phyloP scores from a whole-genome alignment of 2,113 vertebrate genomes.

The Eolophus roseicapilla region DNA sequence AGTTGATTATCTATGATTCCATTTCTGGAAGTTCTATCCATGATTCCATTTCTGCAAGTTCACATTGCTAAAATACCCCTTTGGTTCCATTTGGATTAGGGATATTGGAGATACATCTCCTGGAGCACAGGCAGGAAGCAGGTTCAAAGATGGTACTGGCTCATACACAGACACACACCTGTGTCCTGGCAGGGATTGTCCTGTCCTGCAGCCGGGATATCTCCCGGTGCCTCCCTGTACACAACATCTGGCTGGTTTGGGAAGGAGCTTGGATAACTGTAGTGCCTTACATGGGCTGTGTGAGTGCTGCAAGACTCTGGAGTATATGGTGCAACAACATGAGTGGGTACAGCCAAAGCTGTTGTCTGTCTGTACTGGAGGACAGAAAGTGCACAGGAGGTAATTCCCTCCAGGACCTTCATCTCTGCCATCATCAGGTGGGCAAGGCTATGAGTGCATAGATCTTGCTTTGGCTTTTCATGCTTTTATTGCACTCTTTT shows the following conservation, averaged over 20 bases:
- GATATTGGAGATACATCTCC: not conserved
- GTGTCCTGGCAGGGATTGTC: not conserved
- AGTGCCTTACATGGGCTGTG: rapidly evolving
- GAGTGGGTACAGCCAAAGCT: not conserved
- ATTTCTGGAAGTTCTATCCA: not conserved
- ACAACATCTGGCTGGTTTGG: not conserved
- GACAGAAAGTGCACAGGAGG: not conserved
- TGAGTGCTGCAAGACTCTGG: not conserved
- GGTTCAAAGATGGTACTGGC: not conserved
- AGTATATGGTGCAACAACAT: not conserved
- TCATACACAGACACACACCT: not conserved
- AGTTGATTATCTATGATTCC: not conserved
- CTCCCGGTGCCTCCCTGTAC: not conserved
- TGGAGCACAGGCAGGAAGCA: not conserved
- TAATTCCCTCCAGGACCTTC: not conserved
- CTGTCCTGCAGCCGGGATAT: not conserved
- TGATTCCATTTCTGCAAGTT: not conserved
- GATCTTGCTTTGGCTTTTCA: rapidly evolving
- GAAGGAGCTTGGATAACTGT: not conserved
- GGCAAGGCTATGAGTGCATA: not conserved
- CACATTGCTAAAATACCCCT: not conserved
- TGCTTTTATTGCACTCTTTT: not conserved
- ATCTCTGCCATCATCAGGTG: not conserved
- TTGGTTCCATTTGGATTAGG: not conserved
- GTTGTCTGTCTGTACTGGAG: rapidly evolving